Evolutionary conservation across 2,797 vertebrate genomes (phyloP).

Genomic region (Chaetodon trifasciatus): DNA sequence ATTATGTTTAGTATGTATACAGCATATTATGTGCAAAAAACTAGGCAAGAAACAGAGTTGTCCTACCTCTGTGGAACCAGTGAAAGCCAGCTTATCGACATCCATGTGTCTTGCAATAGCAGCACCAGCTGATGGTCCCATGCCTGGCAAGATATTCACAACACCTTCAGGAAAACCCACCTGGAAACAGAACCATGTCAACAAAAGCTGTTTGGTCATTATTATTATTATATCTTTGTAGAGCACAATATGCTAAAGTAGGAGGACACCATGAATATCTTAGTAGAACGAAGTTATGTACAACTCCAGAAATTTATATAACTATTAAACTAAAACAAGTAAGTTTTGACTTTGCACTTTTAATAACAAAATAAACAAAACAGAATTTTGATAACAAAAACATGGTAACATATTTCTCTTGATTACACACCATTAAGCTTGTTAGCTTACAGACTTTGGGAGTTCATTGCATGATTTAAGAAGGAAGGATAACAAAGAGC

Average conservation of each 20-base stretch:
- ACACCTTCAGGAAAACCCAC: conserved; percentile 97
- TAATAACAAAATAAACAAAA: too few species aligned
- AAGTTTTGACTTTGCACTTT: too few species aligned
- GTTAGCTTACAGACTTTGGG: background rate
- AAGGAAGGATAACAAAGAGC: background rate
- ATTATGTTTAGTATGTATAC: background rate
- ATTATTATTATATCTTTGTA: background rate
- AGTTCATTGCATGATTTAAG: background rate
- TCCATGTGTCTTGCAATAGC: conserved; percentile 93
- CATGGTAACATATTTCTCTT: background rate
- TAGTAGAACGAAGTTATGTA: too few species aligned
- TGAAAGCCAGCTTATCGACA: conserved; percentile 96
- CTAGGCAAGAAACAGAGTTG: background rate
- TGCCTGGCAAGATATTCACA: conserved; percentile 94
- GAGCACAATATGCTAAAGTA: background rate
- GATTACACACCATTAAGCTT: background rate
- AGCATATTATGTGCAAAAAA: background rate
- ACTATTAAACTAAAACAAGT: too few species aligned
- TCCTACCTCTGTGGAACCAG: conserved; percentile 94
- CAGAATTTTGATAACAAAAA: too few species aligned
- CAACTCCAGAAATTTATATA: too few species aligned
- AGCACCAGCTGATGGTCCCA: conserved; percentile 92
- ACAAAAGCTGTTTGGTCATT: background rate
- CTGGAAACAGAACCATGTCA: conserved; percentile 61
- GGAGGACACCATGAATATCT: background rate